These are phyloP conservation scores for Chondrilla cf. caribensis DNA, from an alignment of 37 sponge, comb jelly and placozoan genomes.

Conservation along the genomic window DNA sequence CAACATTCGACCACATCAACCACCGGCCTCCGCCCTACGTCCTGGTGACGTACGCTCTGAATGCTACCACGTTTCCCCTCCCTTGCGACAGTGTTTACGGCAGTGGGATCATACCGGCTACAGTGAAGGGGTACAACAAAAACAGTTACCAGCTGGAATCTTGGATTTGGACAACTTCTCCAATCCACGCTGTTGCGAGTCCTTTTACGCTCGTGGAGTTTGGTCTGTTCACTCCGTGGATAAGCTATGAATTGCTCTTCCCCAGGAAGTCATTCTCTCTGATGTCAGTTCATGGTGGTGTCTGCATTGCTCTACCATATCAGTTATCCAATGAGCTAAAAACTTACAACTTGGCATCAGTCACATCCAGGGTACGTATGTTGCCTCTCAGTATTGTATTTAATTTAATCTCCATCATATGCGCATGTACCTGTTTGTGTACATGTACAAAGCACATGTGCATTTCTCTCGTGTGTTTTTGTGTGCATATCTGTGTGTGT, in stretches of 20 bases:
- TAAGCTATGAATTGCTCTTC: background rate
- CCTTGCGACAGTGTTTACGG: background rate
- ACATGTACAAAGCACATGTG: no score
- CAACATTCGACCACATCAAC: background rate
- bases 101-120: background rate
- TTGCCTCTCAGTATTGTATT: no score
- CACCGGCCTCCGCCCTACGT: background rate
- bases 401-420: no score
- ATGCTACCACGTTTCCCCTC: background rate
- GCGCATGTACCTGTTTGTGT: no score
- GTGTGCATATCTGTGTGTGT: background rate
- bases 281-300: background rate
- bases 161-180: constrained; percentile 14
- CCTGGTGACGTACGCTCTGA: background rate
- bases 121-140: background rate
- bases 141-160: background rate
- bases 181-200: background rate
- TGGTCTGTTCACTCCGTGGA: constrained; percentile 5
- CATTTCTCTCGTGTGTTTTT: background rate
- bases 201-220: background rate
- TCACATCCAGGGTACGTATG: background rate
- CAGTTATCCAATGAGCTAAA: background rate
- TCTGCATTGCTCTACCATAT: background rate
- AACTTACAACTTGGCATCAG: background rate
- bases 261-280: background rate